These are phyloP conservation scores for Drosophila sucinea DNA, from an alignment of 1,140 invertebrate genomes.

Conservation along the genomic window DNA sequence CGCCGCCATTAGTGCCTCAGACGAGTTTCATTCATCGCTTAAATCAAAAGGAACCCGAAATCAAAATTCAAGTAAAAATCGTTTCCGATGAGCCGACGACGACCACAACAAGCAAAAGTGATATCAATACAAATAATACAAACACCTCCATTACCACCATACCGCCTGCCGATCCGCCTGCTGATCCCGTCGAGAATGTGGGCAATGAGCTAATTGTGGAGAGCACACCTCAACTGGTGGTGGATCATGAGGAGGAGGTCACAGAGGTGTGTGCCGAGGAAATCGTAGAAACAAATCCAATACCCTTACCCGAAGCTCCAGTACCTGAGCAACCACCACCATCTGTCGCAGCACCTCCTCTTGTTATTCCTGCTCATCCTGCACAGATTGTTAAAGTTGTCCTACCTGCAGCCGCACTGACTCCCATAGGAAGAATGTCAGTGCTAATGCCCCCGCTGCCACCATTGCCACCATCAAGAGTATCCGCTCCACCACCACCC, in stretches of 20 bases:
- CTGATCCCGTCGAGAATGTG: constrained; percentile 59
- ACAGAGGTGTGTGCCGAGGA: constrained; percentile 58
- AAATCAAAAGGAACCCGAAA: constrained; percentile 81
- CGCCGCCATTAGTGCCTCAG: constrained; percentile 75
- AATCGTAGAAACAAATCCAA: constrained; percentile 52
- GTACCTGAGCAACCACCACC: constrained; percentile 15
- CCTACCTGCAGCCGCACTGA: constrained; percentile 48
- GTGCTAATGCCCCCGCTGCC: constrained; percentile 65
- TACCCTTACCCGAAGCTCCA: constrained; percentile 28
- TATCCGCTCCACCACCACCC: constrained; percentile 56
- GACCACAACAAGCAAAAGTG: constrained; percentile 41
- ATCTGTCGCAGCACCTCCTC: not conserved
- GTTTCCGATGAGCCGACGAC: constrained; percentile 66
- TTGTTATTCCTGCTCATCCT: constrained; percentile 37
- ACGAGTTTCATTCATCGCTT: constrained; percentile 68
- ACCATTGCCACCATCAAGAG: constrained; percentile 41
- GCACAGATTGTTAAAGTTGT: constrained; percentile 62
- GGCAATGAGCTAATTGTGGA: constrained; percentile 60
- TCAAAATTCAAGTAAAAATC: constrained; percentile 81
- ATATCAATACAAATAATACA: constrained; percentile 22
- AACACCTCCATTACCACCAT: constrained; percentile 24
- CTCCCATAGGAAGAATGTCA: constrained; percentile 51
- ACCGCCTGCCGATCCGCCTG: constrained; percentile 3
- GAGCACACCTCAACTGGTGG: constrained; percentile 67
- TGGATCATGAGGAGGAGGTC: constrained; percentile 79